Evolutionary conservation across 2,888 invertebrate species (phyloP).

Genomic region (Dicranocentrus wangi): DNA sequence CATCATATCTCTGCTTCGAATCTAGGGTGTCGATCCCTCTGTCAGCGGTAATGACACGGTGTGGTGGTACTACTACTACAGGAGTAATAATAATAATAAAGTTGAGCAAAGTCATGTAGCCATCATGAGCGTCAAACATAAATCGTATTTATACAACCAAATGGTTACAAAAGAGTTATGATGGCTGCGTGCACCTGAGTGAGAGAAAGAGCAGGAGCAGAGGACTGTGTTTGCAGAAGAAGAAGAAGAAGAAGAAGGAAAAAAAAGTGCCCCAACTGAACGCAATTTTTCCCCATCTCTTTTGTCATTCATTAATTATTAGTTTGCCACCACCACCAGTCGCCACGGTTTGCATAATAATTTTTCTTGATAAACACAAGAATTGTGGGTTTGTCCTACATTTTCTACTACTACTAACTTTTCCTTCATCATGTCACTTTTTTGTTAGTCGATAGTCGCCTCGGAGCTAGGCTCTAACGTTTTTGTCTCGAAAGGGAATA

Average conservation of each 20-base stretch:
- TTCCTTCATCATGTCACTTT: slow-evolving; percentile 18
- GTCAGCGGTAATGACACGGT: slow-evolving; percentile 10
- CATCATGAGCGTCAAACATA: no score
- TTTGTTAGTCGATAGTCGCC: slow-evolving; percentile 14
- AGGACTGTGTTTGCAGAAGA: no score
- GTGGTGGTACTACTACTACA: no score
- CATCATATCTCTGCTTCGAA: not conserved
- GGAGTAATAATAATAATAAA: no score
- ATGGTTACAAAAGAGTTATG: not conserved
- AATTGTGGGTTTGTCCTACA: slow-evolving; percentile 66
- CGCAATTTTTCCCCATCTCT: slow-evolving; percentile 26
- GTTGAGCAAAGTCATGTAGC: not conserved
- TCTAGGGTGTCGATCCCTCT: slow-evolving; percentile 12
- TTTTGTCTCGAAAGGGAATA: not conserved
- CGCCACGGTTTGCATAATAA: slow-evolving; percentile 57
- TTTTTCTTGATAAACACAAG: slow-evolving; percentile 54
- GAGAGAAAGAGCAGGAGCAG: not conserved
- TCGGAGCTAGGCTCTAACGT: slow-evolving; percentile 16
- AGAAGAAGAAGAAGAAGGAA: no score
- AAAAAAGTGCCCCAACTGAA: not conserved
- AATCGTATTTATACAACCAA: not conserved
- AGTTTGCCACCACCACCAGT: slow-evolving; percentile 48
- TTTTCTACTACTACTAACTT: slow-evolving; percentile 56
- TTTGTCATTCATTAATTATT: slow-evolving; percentile 60
- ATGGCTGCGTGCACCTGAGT: slow-evolving; percentile 3